Conservation (phyloP, 2,113 vertebrate species). For the Gasterosteus nipponicus region DNA sequence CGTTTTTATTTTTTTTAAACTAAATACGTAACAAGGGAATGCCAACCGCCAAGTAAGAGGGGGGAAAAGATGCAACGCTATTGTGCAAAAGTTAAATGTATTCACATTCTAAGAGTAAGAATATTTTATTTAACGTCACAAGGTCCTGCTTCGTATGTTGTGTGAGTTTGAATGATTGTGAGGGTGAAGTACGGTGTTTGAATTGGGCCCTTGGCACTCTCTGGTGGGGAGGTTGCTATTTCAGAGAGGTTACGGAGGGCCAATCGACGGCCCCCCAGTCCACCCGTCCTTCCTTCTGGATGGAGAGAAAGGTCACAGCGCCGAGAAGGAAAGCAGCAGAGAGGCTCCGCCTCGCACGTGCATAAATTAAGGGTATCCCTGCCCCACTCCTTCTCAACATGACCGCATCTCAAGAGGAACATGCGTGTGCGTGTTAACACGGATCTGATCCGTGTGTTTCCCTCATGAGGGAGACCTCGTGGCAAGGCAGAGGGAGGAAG, state of each 20-base stretch:
- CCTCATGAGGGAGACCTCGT: slow-evolving; percentile 4
- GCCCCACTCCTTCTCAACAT: slow-evolving; percentile 20
- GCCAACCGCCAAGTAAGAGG: background rate
- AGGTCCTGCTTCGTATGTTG: background rate
- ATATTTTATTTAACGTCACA: background rate
- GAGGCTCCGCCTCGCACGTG: background rate
- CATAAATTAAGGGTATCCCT: slow-evolving; percentile 24
- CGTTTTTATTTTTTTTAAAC: background rate
- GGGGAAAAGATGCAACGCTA: background rate
- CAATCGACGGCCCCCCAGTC: background rate
- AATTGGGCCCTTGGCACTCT: background rate
- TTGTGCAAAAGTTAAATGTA: too few species aligned
- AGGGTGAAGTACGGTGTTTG: background rate
- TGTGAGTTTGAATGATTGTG: background rate
- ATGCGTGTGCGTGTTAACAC: slow-evolving; percentile 35
- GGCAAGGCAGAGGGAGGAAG: background rate
- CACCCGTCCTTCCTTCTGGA: background rate
- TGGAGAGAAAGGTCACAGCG: background rate
- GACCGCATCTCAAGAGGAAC: slow-evolving; percentile 40
- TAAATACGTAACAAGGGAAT: slow-evolving; percentile 4
- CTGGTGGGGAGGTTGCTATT: background rate
- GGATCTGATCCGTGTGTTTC: slow-evolving; percentile 33
- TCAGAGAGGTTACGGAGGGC: background rate
- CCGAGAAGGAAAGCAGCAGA: background rate
- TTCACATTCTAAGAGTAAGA: too few species aligned